Percentiles rank a stretch among this genome's conserved stretches.
phyloP scores from a whole-genome alignment of 2,888 invertebrate species.

The Ophion obscuratus region DNA sequence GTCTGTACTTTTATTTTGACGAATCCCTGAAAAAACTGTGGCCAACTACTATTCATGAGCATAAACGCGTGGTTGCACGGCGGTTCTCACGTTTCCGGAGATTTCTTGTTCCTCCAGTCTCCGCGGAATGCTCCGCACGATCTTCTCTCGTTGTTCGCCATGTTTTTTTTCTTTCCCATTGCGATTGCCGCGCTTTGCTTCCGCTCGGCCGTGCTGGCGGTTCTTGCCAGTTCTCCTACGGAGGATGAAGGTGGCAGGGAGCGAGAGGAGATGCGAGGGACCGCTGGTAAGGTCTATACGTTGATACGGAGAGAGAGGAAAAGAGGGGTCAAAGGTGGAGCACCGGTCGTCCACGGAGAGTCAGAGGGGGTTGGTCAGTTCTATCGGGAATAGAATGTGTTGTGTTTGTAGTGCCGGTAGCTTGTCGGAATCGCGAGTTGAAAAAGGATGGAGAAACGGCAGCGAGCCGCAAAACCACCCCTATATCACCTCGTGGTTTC shows the following conservation, averaged over 20 bases:
- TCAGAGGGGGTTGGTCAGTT: constrained; percentile 38
- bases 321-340: not conserved
- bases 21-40: too few species aligned
- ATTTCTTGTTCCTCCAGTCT: not conserved
- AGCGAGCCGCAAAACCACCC: constrained; percentile 73
- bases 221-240: constrained; percentile 30
- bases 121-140: constrained; percentile 40
- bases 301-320: not conserved
- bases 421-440: constrained; percentile 32
- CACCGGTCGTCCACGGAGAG: not conserved
- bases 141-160: constrained; percentile 6
- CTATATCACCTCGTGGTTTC: constrained; percentile 76
- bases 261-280: not conserved
- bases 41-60: not conserved
- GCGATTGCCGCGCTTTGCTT: constrained; percentile 40
- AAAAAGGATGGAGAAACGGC: constrained; percentile 61
- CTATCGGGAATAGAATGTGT: constrained; percentile 62
- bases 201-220: constrained; percentile 29
- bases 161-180: constrained; percentile 15
- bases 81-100: constrained; percentile 17
- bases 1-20: too few species aligned
- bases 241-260: constrained; percentile 17
- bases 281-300: not conserved
- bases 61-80: not conserved
- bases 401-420: constrained; percentile 53